Conservation (phyloP, 2,113 vertebrate genomes). For the Heteronetta atricapilla region DNA sequence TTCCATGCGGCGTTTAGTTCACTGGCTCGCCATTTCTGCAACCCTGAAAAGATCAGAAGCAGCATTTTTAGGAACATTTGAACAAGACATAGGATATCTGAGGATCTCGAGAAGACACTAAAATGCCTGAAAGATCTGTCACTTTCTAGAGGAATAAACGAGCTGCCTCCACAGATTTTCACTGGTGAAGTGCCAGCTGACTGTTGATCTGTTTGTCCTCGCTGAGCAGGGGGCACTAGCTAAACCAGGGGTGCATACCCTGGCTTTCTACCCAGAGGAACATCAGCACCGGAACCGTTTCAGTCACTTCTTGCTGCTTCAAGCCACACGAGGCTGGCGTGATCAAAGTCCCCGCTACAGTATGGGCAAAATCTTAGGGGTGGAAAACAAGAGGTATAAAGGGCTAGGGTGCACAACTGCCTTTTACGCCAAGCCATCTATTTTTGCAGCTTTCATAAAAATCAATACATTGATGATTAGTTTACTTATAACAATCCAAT, state of each 20-base stretch:
- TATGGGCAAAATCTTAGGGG: neutral
- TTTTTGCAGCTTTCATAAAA: neutral
- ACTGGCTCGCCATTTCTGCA: neutral
- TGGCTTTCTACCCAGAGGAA: neutral
- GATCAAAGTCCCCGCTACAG: neutral
- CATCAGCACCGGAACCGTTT: neutral
- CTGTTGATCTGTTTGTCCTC: neutral
- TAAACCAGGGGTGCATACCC: neutral
- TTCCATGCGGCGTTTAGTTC: neutral
- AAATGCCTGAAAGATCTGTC: neutral
- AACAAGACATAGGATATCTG: neutral
- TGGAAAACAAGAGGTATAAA: neutral
- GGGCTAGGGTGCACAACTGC: neutral
- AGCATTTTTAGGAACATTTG: neutral
- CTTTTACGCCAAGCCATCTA: neutral
- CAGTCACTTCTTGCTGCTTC: neutral
- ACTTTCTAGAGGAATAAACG: neutral
- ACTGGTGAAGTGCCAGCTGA: neutral
- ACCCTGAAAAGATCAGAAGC: neutral
- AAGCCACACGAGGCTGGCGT: neutral
- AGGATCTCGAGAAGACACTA: neutral
- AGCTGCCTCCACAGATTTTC: neutral
- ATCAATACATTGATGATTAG: neutral
- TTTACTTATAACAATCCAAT: neutral
- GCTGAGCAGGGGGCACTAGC: neutral